phyloP scores from a whole-genome alignment of 2,888 invertebrate genomes.

The Linnaemya vulpina region DNA sequence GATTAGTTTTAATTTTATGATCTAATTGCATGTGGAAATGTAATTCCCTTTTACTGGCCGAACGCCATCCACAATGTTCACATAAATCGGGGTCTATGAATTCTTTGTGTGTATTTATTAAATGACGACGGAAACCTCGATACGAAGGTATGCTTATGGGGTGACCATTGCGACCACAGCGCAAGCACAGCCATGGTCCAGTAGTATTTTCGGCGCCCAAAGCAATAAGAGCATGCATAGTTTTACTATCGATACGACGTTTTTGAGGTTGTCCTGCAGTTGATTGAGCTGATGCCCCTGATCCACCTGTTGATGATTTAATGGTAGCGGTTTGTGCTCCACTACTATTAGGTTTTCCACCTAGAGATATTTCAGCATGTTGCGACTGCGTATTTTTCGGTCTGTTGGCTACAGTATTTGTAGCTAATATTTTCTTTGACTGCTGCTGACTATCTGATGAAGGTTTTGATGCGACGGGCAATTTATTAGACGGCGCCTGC shows the following conservation, averaged over 20 bases:
- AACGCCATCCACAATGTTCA: constrained; percentile 92
- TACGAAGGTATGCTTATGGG: constrained; percentile 90
- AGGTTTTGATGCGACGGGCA: not conserved
- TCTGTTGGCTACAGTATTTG: constrained; percentile 36
- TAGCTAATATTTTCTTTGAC: constrained; percentile 16
- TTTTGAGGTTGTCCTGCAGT: constrained; percentile 78
- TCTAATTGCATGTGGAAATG: constrained; percentile 91
- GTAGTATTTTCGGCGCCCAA: constrained; percentile 86
- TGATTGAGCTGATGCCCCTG: constrained; percentile 45
- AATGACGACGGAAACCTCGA: constrained; percentile 90
- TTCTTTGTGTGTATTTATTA: constrained; percentile 91
- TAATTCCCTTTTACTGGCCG: constrained; percentile 88
- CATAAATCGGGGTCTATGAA: constrained; percentile 90
- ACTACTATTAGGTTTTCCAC: constrained; percentile 7
- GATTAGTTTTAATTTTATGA: constrained; percentile 89
- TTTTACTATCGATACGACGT: constrained; percentile 86
- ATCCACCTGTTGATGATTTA: constrained; percentile 22
- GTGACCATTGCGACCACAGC: constrained; percentile 88
- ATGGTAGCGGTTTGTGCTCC: not conserved
- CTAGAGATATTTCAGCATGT: constrained; percentile 16
- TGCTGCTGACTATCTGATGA: constrained; percentile 40
- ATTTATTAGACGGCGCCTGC: constrained; percentile 62
- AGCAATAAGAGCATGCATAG: constrained; percentile 86
- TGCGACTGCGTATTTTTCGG: constrained; percentile 44
- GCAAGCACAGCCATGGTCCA: constrained; percentile 91